Percentiles rank a stretch among this genome's conserved stretches.
Evolutionary conservation across 2,888 invertebrate species (phyloP).

Genomic region (Cheilosia grossa): DNA sequence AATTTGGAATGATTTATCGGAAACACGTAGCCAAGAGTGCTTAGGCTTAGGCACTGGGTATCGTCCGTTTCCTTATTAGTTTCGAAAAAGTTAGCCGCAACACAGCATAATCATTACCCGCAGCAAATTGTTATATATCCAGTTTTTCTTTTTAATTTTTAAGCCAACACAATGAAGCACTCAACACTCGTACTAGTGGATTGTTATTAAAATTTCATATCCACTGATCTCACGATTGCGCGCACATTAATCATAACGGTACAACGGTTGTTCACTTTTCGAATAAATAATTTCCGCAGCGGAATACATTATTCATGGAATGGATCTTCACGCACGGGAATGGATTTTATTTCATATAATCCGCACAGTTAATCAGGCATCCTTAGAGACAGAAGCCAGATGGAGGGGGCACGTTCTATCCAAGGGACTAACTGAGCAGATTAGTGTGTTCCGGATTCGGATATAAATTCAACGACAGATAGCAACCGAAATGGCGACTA

Average conservation of each 20-base stretch:
- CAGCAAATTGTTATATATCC: slow-evolving; percentile 29
- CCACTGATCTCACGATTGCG: slow-evolving; percentile 55
- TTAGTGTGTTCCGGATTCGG: slow-evolving; percentile 31
- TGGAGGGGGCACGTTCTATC: slow-evolving; percentile 31
- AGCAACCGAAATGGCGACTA: slow-evolving; percentile 49
- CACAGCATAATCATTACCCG: slow-evolving; percentile 37
- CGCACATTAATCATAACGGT: slow-evolving; percentile 49
- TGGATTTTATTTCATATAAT: slow-evolving; percentile 57
- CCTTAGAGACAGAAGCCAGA: slow-evolving; percentile 42
- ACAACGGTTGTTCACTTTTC: slow-evolving; percentile 59
- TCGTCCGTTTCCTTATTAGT: slow-evolving; percentile 5
- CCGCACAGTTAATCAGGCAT: slow-evolving; percentile 25
- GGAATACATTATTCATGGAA: slow-evolving; percentile 64
- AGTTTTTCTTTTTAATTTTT: not conserved
- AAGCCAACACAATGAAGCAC: not conserved
- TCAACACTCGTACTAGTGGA: slow-evolving; percentile 12
- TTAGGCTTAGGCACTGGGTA: slow-evolving; percentile 7
- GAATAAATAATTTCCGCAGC: slow-evolving; percentile 55
- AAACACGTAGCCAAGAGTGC: slow-evolving; percentile 54
- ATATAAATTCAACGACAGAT: not conserved
- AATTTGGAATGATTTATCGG: slow-evolving; percentile 67
- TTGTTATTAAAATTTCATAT: slow-evolving; percentile 62
- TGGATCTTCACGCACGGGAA: slow-evolving; percentile 50
- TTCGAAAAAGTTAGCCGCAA: slow-evolving; percentile 20
- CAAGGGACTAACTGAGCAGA: slow-evolving; percentile 20